A percentile compares a stretch with the other conserved stretches of the same genome.
Conservation (phyloP, 2,113 vertebrate genomes). For the Channa maculata region DNA sequence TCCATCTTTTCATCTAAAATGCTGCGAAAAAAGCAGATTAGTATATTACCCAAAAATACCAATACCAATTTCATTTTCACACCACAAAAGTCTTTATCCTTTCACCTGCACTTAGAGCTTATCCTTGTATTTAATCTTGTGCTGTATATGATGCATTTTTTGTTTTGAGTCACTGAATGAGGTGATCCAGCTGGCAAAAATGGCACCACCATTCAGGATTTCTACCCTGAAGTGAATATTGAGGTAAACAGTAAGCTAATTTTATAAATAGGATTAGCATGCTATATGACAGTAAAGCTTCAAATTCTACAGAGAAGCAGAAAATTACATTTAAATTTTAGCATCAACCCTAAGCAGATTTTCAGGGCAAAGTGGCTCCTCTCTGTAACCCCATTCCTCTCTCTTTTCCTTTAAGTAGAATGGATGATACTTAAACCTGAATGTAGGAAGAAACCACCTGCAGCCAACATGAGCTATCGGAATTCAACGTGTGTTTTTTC, state of each 20-base stretch:
- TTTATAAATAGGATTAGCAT: background rate
- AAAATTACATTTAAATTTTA: background rate
- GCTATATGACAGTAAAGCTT: slow-evolving; percentile 1
- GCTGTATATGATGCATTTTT: slow-evolving; percentile 10
- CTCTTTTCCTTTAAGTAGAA: slow-evolving; percentile 15
- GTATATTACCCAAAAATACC: slow-evolving; percentile 6
- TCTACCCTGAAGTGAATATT: background rate
- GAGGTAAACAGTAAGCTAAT: background rate
- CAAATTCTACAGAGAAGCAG: slow-evolving; percentile 3
- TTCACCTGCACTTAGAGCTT: slow-evolving; percentile 34
- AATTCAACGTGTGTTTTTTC: slow-evolving; percentile 3
- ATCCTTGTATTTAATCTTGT: slow-evolving; percentile 13
- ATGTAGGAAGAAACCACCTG: slow-evolving; percentile 55
- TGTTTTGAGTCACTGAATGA: slow-evolving; percentile 34
- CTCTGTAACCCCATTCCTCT: background rate
- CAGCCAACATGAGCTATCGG: slow-evolving; percentile 32
- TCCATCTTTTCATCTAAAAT: slow-evolving; percentile 1
- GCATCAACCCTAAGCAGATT: background rate
- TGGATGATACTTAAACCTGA: slow-evolving; percentile 64
- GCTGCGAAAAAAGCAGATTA: background rate
- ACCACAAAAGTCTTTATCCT: background rate
- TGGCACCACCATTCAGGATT: slow-evolving; percentile 1
- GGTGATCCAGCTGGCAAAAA: slow-evolving; percentile 31
- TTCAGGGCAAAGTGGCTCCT: slow-evolving; percentile 2
- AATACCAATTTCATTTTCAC: no score